Conservation (phyloP, 2,797 vertebrate genomes). For the Acrossocheilus fasciatus region DNA sequence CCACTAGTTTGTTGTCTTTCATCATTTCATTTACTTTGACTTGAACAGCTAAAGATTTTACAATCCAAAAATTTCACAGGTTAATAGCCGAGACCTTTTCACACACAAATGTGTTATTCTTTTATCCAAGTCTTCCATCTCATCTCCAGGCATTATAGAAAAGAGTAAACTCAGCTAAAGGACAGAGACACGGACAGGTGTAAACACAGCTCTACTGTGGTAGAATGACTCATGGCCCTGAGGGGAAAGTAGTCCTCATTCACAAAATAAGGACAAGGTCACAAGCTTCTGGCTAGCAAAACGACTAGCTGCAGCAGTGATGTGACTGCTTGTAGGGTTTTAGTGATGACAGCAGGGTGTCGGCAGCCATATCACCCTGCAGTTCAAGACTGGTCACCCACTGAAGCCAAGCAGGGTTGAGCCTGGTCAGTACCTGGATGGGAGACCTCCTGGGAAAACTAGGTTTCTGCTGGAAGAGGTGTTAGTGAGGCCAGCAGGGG, state of each 20-base stretch:
- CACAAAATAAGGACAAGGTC: constrained; percentile 46
- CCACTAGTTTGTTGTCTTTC: background rate
- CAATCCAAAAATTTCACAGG: background rate
- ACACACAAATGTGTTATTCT: background rate
- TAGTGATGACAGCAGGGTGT: no score
- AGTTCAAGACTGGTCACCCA: no score
- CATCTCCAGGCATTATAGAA: background rate
- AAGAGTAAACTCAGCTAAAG: background rate
- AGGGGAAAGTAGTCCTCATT: constrained; percentile 7
- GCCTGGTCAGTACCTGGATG: no score
- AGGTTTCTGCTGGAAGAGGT: no score
- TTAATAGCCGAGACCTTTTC: background rate
- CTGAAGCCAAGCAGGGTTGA: no score
- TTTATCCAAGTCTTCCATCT: background rate
- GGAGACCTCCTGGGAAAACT: no score
- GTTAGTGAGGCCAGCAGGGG: no score
- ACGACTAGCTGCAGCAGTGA: background rate
- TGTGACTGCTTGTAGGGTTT: background rate
- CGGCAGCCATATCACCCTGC: no score
- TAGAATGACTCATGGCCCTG: background rate
- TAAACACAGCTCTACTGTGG: constrained; percentile 13
- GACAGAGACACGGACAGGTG: constrained; percentile 39
- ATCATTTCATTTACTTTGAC: background rate
- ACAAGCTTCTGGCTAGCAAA: background rate
- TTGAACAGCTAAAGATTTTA: background rate